Evolutionary conservation across 1,140 invertebrate species (phyloP).

Genomic region (Lerema accius): DNA sequence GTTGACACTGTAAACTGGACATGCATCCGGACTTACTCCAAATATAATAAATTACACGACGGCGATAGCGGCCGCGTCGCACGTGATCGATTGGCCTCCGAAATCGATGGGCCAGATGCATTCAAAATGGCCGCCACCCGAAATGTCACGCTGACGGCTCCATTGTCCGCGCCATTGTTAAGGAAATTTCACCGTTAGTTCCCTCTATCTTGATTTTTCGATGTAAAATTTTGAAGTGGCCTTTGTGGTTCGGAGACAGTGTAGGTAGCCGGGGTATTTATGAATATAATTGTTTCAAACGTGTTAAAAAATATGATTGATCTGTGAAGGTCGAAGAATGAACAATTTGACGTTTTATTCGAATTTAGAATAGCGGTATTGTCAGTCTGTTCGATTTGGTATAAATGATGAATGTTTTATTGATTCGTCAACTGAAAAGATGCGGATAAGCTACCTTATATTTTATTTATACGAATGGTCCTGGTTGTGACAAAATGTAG

Average conservation of each 20-base stretch:
- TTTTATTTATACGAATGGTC: no score
- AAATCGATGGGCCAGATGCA: constrained; percentile 59
- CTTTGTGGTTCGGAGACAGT: not conserved
- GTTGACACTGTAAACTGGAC: constrained; percentile 64
- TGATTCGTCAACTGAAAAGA: no score
- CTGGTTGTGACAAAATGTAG: no score
- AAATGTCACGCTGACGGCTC: constrained; percentile 63
- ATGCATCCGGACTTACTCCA: constrained; percentile 65
- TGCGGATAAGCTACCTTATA: no score
- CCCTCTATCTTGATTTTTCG: constrained; percentile 27
- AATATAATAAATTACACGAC: constrained; percentile 68
- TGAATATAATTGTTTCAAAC: constrained; percentile 14
- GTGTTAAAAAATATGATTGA: constrained; percentile 4
- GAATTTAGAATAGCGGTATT: not conserved
- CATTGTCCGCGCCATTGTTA: constrained; percentile 61
- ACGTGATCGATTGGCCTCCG: constrained; percentile 58
- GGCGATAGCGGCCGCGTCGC: constrained; percentile 48
- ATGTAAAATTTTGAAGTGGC: constrained; percentile 16
- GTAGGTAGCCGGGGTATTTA: not conserved
- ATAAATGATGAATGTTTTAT: no score
- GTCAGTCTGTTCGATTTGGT: no score
- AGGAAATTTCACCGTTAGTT: constrained; percentile 27
- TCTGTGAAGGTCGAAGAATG: not conserved
- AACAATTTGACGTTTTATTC: not conserved
- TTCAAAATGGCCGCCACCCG: constrained; percentile 56